Percentiles rank a stretch among this genome's conserved stretches.
These are phyloP conservation scores for Zaprionus lineosus DNA, from an alignment of 2,888 invertebrate species.

Conservation along the genomic window DNA sequence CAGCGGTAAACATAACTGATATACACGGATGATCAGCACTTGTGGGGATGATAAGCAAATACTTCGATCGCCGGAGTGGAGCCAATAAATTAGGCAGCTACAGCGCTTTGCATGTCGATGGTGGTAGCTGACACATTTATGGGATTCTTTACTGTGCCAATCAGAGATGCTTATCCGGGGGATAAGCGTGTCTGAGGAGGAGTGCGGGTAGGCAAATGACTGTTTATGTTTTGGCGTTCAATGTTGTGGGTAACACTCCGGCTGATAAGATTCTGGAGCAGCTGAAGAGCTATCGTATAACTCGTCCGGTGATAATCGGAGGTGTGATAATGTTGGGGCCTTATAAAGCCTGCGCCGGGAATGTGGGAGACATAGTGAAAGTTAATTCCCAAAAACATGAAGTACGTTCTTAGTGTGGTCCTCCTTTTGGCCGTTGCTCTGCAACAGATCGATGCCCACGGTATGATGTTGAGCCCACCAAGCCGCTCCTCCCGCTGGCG, in stretches of 20 bases:
- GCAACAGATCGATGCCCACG: constrained; percentile 82
- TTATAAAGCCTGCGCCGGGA: constrained; percentile 22
- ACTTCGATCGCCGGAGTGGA: no score
- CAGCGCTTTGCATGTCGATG: constrained; percentile 3
- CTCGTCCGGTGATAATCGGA: constrained; percentile 46
- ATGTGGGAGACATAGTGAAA: constrained; percentile 48
- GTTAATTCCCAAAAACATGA: constrained; percentile 54
- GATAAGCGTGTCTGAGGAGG: background rate
- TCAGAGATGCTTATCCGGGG: constrained; percentile 49
- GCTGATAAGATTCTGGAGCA: constrained; percentile 28
- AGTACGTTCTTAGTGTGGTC: constrained; percentile 43
- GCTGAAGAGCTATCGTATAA: constrained; percentile 57
- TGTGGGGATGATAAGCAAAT: no score
- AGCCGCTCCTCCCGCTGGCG: constrained; percentile 85
- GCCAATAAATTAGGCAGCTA: no score
- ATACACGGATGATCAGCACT: no score
- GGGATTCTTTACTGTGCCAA: constrained; percentile 32
- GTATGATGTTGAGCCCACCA: constrained; percentile 84
- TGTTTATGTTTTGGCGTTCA: constrained; percentile 21
- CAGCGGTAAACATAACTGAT: no score
- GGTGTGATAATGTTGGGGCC: constrained; percentile 29
- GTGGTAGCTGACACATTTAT: constrained; percentile 40
- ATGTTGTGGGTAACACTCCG: constrained; percentile 12
- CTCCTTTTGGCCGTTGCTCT: constrained; percentile 57
- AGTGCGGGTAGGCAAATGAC: constrained; percentile 19